Evolutionary conservation across 2,888 invertebrate genomes (phyloP), one percentile per base, ranked within the genome.

Genomic region (Amiota minor): DNA sequence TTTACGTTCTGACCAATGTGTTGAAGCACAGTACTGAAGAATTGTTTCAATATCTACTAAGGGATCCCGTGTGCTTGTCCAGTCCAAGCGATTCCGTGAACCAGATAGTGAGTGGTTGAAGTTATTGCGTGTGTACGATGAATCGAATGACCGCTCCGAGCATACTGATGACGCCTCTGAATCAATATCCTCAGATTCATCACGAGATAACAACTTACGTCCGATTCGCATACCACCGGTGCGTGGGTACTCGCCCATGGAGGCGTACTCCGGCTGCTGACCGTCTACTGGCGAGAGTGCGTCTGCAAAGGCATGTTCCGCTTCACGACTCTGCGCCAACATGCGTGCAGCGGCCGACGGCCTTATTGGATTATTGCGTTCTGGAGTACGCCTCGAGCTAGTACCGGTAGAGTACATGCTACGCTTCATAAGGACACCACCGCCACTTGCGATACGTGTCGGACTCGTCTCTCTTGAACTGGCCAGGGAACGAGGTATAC

Each of bases 151-250:
- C 46, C 96, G 91, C 85, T 98, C 98, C 0, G 98, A 98, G 88
- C 98, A 98, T 12, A 98, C 95, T 86, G 97, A 98, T 67, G 98
- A 98, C 0, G 97, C 98, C 89, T 98, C 98, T 10, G 97, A 97
- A 86, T 97, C 97, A 16, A 83, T 78, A 35, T 83, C 83, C 81
- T 95, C 95, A 14, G 94, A 94, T 85, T 94, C 94, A 84, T 97
- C 96, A 46, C 95, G 95, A 2, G 88, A 87, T 71, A 89, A 82
- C 67, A 89, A 80, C 20, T 92, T 92, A 61, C 92, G 91, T 23
- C 91, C 89, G 0, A 90, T 75, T 93, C 96, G 90, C 93, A 95
- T 46, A 94, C 94, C 74, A 6, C 86, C 82, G 4, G 79, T 76
- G 11, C 87, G 86, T 73, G 82, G 78, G 71, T 85, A 88, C 18